Conservation (phyloP, 2,888 invertebrate genomes). For the Ennomos quercinarius region DNA sequence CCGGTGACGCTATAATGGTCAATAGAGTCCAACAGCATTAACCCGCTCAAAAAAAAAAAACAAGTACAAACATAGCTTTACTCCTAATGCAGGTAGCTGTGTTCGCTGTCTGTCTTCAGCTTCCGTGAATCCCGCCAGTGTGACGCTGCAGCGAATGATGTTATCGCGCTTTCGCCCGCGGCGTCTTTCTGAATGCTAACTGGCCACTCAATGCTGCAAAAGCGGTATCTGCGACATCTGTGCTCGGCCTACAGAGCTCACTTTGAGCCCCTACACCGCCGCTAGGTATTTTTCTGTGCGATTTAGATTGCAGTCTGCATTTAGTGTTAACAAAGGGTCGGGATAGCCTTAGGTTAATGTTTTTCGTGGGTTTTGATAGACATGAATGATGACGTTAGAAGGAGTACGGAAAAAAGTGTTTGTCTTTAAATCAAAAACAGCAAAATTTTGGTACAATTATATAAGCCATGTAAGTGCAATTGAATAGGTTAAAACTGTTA, state of each 20-base stretch:
- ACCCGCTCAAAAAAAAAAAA: no score
- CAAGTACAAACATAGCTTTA: no score
- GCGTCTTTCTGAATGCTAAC: conserved; percentile 84
- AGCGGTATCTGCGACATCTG: conserved; percentile 71
- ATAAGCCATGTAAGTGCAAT: no score
- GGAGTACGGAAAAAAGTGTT: no score
- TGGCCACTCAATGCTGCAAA: conserved; percentile 68
- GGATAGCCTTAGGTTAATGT: conserved; percentile 28
- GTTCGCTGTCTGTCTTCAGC: conserved; percentile 5
- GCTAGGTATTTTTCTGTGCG: conserved; percentile 74
- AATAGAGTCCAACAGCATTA: no score
- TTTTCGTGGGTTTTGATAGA: conserved; percentile 10
- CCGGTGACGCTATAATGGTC: no score
- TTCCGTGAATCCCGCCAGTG: conserved; percentile 25
- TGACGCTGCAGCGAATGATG: conserved; percentile 57
- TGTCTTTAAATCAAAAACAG: no score
- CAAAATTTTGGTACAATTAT: no score
- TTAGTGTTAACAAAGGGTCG: conserved; percentile 57
- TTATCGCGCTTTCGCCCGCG: conserved; percentile 77
- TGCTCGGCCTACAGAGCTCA: conserved; percentile 40
- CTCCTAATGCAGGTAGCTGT: no score
- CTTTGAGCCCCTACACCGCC: conserved; percentile 65
- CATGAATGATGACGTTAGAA: no score
- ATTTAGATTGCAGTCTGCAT: conserved; percentile 73
- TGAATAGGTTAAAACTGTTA: no score